Evolutionary conservation across 2,888 invertebrate species (phyloP).

Genomic region (Lepidocyrtinus sp.): DNA sequence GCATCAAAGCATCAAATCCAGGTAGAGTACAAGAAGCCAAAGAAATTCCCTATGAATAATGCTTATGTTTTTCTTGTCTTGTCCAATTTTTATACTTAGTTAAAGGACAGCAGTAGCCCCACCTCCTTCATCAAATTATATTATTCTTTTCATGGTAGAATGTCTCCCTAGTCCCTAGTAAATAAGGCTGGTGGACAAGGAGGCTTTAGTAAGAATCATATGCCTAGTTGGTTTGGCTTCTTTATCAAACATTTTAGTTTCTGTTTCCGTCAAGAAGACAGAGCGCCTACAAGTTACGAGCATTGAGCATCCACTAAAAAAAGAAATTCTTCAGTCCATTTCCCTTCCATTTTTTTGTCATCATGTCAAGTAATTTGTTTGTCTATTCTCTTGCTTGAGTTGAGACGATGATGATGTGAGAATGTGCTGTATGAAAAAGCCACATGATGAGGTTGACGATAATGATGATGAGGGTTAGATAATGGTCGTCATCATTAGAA

Average conservation of each 20-base stretch:
- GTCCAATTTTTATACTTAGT: slow-evolving; percentile 51
- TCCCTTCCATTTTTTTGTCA: slow-evolving; percentile 58
- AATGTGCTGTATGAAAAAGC: slow-evolving; percentile 13
- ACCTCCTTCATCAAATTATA: slow-evolving; percentile 65
- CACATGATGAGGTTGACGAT: slow-evolving; percentile 30
- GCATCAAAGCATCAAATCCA: too few relatives aligned
- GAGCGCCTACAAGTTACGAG: too few relatives aligned
- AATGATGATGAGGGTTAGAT: slow-evolving; percentile 58
- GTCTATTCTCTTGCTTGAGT: slow-evolving; percentile 31
- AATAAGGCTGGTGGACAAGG: slow-evolving; percentile 12
- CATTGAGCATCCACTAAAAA: neutral
- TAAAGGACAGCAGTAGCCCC: slow-evolving; percentile 57
- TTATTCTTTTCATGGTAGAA: slow-evolving; percentile 63
- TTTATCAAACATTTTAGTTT: slow-evolving; percentile 24
- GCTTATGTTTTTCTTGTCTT: slow-evolving; percentile 14
- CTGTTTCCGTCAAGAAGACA: too few relatives aligned
- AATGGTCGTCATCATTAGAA: slow-evolving; percentile 58
- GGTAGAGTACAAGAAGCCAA: neutral
- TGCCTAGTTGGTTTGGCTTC: slow-evolving; percentile 41
- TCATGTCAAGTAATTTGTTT: slow-evolving; percentile 60
- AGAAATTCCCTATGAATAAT: slow-evolving; percentile 50
- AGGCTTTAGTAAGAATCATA: neutral
- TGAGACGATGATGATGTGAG: slow-evolving; percentile 24
- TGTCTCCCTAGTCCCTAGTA: slow-evolving; percentile 58
- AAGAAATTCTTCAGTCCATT: slow-evolving; percentile 63